Evolutionary conservation across 2,888 invertebrate species (phyloP).

Genomic region (Temnothorax rugatulus): DNA sequence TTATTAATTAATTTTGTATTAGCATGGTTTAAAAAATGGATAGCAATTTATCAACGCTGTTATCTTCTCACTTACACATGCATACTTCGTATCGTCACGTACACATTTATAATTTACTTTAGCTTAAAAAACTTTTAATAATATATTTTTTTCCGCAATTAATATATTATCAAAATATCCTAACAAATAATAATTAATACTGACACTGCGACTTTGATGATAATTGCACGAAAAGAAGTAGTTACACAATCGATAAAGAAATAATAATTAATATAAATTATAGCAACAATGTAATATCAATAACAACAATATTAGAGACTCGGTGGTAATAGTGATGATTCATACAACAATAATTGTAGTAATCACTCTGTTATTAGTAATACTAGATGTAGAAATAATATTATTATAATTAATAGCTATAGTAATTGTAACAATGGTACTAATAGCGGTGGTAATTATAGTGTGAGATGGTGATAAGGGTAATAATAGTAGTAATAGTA

Average conservation of each 20-base stretch:
- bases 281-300: not conserved
- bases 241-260: not conserved
- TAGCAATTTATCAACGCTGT: not conserved
- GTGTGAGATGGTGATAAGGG: not conserved
- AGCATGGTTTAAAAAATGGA: not conserved
- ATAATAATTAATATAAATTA: constrained; percentile 2
- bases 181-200: constrained; percentile 26
- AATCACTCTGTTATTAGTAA: constrained; percentile 55
- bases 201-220: constrained; percentile 11
- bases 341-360: not conserved
- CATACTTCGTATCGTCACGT: not conserved
- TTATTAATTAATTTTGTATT: constrained; percentile 14
- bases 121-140: constrained; percentile 1
- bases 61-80: not conserved
- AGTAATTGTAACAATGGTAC: constrained; percentile 58
- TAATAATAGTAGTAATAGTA: constrained; percentile 34
- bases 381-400: constrained; percentile 54
- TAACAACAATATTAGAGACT: not conserved
- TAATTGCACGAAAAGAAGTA: not conserved
- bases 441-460: constrained; percentile 65
- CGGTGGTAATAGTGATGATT: constrained; percentile 7
- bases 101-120: constrained; percentile 6
- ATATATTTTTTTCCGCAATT: not conserved
- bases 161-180: constrained; percentile 11
- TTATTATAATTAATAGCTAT: constrained; percentile 53